Base-by-base conservation (phyloP, 2,797 vertebrate genomes). In the Anguilla pacifica region DNA sequence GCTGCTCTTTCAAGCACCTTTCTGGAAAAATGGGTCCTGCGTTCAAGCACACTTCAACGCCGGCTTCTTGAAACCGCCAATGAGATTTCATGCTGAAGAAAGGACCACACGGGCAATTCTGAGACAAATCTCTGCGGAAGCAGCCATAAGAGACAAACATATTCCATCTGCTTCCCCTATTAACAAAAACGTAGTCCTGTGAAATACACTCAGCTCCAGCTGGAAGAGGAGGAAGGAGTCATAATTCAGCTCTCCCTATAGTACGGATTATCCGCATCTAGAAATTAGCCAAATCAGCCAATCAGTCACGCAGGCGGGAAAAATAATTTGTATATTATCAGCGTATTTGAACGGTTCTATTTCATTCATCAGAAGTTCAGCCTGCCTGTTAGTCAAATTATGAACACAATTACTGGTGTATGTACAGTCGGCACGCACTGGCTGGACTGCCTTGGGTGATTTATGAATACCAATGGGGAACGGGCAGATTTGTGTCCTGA, bases 131-230 rank as follows among this genome's bases (percentile, higher is more conserved):
- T 67, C 77, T 64, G 77, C 43, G 77, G 86, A 87, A 10, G 43
- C 13, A 22, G 31, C 83, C 25, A 46, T 55, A 17, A 28, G 15
- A 84, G 90, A 89, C 87, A 90, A 90, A 88, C 59, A 88, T 87
- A 90, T 89, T 85, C 93, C 90, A 94, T 96, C 95, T 95, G 95
- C 92, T 95, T 91, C 93, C 95, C 91, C 91, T 61, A 93, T 96
- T 93, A 93, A 91, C 89, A 89, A 91, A 90, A 92, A 94, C 90
- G 94, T 93, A 91, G 93, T 88, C 91, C 74, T 51, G 84, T 39
- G 91, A 90, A 92, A 92, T 92, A 91, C 93, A 92, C 93, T 93
- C 92, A 91, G 92, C 89, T 95, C 92, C 94, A 95, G 94, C 95
- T 95, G 94, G 94, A 95, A 91, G 89, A 91, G 85, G 91, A 93